These are phyloP conservation scores for Eupeodes latifasciatus DNA, from an alignment of 2,888 invertebrate genomes.

Conservation along the genomic window DNA sequence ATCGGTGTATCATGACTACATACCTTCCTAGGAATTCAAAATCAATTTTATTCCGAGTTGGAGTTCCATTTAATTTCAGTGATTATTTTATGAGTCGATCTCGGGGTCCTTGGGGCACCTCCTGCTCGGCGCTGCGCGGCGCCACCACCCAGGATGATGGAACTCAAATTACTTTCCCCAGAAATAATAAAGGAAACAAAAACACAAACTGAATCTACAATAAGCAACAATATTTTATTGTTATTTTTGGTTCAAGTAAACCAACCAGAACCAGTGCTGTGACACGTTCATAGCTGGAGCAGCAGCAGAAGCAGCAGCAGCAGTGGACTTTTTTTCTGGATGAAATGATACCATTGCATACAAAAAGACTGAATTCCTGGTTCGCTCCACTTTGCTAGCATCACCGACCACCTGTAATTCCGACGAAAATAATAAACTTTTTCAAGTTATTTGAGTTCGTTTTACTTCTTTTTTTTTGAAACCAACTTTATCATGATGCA, in stretches of 20 bases:
- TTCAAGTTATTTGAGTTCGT: constrained; percentile 39
- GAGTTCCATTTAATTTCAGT: constrained; percentile 27
- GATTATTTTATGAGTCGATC: constrained; percentile 29
- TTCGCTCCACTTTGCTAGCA: not conserved
- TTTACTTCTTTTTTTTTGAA: constrained; percentile 6
- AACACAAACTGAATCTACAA: not conserved
- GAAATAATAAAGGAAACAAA: not conserved
- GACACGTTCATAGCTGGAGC: constrained; percentile 6
- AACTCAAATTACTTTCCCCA: constrained; percentile 26
- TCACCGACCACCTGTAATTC: constrained; percentile 56
- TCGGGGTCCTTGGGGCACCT: not conserved
- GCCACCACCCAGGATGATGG: not conserved
- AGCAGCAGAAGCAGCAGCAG: no score
- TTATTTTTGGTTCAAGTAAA: constrained; percentile 43
- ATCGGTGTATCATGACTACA: not conserved
- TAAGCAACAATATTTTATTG: constrained; percentile 36
- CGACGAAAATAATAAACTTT: constrained; percentile 51
- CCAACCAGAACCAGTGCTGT: constrained; percentile 4
- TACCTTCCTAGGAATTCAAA: not conserved
- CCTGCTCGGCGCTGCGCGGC: no score
- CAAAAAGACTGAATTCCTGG: constrained; percentile 10
- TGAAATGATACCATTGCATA: constrained; percentile 20
- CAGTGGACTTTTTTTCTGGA: constrained; percentile 13
- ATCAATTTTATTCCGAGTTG: constrained; percentile 22
- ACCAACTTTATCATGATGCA: constrained; percentile 8